These are phyloP conservation scores for Ataeniobius toweri DNA, from an alignment of 2,797 vertebrate genomes.

Conservation along the genomic window DNA sequence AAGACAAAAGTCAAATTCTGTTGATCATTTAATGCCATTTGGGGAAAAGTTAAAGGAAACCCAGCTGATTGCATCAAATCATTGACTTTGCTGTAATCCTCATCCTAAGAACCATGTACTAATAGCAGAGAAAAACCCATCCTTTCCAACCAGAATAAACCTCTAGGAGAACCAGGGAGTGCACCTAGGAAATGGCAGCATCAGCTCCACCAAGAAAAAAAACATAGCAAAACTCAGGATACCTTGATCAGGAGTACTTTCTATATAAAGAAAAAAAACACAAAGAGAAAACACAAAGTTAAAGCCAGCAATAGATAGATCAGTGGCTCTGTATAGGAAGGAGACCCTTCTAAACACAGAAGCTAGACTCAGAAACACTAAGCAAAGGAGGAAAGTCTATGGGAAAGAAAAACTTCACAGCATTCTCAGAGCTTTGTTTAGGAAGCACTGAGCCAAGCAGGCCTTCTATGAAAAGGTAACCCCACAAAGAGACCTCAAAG, in stretches of 20 bases:
- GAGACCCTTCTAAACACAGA: neutral
- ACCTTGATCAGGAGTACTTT: neutral
- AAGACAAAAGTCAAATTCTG: neutral
- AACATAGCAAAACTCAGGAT: neutral
- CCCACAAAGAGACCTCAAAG: neutral
- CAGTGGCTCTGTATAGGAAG: neutral
- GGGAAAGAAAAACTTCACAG: neutral
- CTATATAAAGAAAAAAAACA: neutral
- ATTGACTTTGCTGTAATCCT: neutral
- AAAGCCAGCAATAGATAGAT: neutral
- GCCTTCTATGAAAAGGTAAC: neutral
- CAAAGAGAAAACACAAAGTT: neutral
- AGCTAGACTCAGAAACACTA: neutral
- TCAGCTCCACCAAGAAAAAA: neutral
- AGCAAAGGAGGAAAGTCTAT: neutral
- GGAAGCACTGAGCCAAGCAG: neutral
- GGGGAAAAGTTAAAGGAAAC: neutral
- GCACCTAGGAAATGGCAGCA: too few species aligned
- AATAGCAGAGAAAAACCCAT: neutral
- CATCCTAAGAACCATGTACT: neutral
- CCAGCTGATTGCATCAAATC: neutral
- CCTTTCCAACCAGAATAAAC: neutral
- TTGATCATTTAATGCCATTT: neutral
- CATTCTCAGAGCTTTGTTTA: neutral
- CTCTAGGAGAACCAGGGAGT: neutral